Evolutionary conservation across 2,888 invertebrate genomes (phyloP).

Genomic region (Polyommatus iphigenia): DNA sequence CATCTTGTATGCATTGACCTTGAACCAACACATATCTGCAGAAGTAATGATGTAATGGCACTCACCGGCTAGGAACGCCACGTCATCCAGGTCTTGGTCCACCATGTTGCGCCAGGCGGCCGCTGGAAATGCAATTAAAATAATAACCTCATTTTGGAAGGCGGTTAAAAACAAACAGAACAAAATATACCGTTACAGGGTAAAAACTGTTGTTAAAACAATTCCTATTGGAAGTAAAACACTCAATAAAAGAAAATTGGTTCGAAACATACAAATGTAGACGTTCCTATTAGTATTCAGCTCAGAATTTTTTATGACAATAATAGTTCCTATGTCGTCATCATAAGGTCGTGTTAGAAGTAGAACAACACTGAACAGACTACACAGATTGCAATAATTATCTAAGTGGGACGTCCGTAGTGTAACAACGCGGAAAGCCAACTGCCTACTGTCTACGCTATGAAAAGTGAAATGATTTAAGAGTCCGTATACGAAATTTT

Average conservation of each 20-base stretch:
- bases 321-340: not conserved
- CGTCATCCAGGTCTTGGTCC: conserved; percentile 95
- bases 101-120: conserved; percentile 88
- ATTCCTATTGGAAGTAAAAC: not conserved
- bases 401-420: not conserved
- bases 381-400: not conserved
- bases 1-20: not conserved
- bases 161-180: not conserved
- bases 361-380: not conserved
- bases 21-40: conserved; percentile 19
- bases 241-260: not conserved
- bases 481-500: too few relatives aligned
- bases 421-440: not conserved
- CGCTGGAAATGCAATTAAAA: conserved; percentile 48
- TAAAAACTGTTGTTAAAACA: not conserved
- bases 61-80: conserved; percentile 93
- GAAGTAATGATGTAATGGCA: conserved; percentile 30
- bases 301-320: not conserved
- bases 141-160: not conserved
- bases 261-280: too few relatives aligned
- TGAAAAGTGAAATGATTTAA: not conserved
- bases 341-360: not conserved
- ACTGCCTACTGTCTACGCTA: not conserved
- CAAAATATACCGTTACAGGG: too few relatives aligned
- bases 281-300: too few relatives aligned